Evolutionary conservation across 92 coral and sea anemone genomes (phyloP).

Genomic region (Blastomussa wellsi): DNA sequence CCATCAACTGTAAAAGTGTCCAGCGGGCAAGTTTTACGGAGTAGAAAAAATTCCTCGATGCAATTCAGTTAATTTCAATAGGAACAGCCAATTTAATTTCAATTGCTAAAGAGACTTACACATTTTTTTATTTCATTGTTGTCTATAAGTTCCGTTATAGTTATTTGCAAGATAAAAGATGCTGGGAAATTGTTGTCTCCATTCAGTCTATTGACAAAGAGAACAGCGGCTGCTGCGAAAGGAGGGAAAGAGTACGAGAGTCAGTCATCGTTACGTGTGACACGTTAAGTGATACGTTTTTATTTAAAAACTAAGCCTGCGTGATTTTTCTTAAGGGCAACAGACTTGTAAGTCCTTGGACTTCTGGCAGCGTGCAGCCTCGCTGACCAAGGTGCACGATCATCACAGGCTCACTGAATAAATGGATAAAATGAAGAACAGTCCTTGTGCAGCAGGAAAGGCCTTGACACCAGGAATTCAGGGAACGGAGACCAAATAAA

Average conservation of each 20-base stretch:
- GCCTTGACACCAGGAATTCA: neutral
- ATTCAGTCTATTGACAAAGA: neutral
- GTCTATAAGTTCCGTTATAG: neutral
- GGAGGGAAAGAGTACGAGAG: neutral
- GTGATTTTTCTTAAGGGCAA: neutral
- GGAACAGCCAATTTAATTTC: neutral
- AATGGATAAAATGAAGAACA: neutral
- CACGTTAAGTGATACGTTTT: neutral
- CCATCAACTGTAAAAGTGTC: conserved; percentile 25
- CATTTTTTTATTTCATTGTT: neutral
- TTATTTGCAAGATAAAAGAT: neutral
- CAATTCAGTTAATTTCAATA: conserved; percentile 25
- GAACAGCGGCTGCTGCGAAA: neutral
- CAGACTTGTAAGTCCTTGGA: neutral
- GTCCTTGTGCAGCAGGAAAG: neutral
- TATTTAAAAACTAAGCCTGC: neutral
- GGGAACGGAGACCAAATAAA: neutral
- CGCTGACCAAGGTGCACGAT: neutral
- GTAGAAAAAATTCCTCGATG: conserved; percentile 38
- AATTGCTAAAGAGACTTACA: neutral
- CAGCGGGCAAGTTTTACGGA: conserved; percentile 34
- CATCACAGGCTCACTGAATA: too few species aligned
- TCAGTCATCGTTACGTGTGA: neutral
- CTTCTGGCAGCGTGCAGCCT: neutral
- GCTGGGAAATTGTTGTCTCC: neutral